Conservation (phyloP, 1,140 invertebrate species). For the Reticulitermes speratus region DNA sequence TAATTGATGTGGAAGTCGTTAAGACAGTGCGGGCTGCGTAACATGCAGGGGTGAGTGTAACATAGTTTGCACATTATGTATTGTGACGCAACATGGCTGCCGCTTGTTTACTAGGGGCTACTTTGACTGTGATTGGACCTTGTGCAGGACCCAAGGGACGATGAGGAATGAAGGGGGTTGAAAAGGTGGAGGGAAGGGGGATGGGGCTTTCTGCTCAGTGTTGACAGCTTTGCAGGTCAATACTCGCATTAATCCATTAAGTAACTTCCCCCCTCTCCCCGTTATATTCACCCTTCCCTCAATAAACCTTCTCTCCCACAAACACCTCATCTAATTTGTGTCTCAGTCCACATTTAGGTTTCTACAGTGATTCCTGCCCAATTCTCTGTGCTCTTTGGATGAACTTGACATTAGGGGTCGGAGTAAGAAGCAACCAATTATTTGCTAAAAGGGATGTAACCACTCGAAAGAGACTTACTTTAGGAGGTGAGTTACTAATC, state of each 20-base stretch:
- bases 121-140: slow-evolving; percentile 25
- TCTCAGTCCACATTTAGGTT: not conserved
- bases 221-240: slow-evolving; percentile 29
- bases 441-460: not conserved
- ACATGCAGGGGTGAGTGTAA: slow-evolving; percentile 22
- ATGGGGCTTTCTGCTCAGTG: slow-evolving; percentile 22
- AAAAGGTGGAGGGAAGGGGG: slow-evolving; percentile 3
- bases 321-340: slow-evolving; percentile 16
- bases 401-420: not conserved
- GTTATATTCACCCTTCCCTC: not conserved
- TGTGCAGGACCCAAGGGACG: not conserved
- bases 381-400: not conserved
- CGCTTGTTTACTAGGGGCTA: slow-evolving; percentile 7
- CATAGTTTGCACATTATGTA: slow-evolving; percentile 28
- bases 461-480: not conserved
- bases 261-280: slow-evolving; percentile 16
- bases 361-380: not conserved
- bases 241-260: slow-evolving; percentile 29
- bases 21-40: slow-evolving; percentile 17
- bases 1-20: slow-evolving; percentile 26
- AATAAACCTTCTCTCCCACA: not conserved
- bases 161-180: slow-evolving; percentile 2
- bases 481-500: too few relatives aligned
- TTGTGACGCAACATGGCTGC: slow-evolving; percentile 24
- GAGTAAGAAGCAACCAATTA: not conserved